These are phyloP conservation scores for Unio delphinus DNA, from an alignment of 2,888 invertebrate species.

Conservation along the genomic window DNA sequence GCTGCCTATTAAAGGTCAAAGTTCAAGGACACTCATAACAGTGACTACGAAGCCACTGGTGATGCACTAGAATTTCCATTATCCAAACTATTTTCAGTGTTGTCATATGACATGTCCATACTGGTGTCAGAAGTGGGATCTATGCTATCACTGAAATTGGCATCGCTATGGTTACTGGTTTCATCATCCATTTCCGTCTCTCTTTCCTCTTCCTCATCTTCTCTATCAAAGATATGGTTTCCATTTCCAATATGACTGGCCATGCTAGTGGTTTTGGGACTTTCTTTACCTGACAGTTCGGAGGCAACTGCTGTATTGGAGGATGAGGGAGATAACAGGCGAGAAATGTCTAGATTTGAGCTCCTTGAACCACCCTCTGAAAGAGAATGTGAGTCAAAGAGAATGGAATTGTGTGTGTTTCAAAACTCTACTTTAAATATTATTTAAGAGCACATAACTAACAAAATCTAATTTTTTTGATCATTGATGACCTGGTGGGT, in stretches of 20 bases:
- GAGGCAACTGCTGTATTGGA: background rate
- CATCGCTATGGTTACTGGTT: slow-evolving; percentile 40
- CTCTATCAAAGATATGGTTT: slow-evolving; percentile 26
- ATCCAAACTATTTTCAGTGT: slow-evolving; percentile 31
- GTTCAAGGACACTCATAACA: no score
- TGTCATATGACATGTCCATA: slow-evolving; percentile 37
- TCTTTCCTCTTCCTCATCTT: slow-evolving; percentile 29
- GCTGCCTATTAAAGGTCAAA: no score
- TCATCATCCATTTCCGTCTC: slow-evolving; percentile 25
- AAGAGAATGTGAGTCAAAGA: no score
- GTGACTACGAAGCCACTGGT: slow-evolving; percentile 2
- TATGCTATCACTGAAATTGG: slow-evolving; percentile 44
- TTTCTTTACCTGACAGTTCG: background rate
- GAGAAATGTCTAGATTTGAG: no score
- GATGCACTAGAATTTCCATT: slow-evolving; percentile 29
- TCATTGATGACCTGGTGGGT: no score
- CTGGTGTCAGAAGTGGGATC: slow-evolving; percentile 40
- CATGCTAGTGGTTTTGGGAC: slow-evolving; percentile 3
- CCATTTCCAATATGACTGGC: slow-evolving; percentile 13
- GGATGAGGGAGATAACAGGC: no score
- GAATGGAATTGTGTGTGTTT: no score
- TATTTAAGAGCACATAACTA: no score
- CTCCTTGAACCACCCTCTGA: no score
- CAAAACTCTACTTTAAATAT: no score
- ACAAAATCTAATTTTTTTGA: no score